These are phyloP conservation scores for Nemotelus pantherinus DNA, from an alignment of 2,888 invertebrate species.

Conservation along the genomic window DNA sequence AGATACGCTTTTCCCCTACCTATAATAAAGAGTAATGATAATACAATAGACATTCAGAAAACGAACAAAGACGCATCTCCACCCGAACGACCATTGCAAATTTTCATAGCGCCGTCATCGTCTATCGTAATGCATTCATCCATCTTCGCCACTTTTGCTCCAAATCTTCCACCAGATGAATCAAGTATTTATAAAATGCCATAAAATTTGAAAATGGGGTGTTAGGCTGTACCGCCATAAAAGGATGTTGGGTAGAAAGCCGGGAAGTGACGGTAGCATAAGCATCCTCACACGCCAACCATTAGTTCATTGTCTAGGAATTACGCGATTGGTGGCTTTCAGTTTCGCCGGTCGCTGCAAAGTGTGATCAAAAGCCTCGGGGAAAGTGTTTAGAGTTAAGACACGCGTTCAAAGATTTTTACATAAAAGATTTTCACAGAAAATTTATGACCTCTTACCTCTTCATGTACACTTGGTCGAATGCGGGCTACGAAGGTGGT, in stretches of 20 bases:
- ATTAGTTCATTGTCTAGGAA: constrained; percentile 46
- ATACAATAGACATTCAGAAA: constrained; percentile 48
- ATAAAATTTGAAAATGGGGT: constrained; percentile 51
- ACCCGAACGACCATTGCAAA: neutral
- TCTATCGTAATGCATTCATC: neutral
- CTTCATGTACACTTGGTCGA: constrained; percentile 26
- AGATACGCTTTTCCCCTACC: constrained; percentile 48
- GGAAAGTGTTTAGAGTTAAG: constrained; percentile 45
- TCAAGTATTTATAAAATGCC: constrained; percentile 51
- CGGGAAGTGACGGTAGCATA: constrained; percentile 8
- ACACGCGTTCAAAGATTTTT: constrained; percentile 47
- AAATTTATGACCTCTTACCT: constrained; percentile 49
- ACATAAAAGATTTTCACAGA: constrained; percentile 48
- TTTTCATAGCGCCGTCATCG: neutral
- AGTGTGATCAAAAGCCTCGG: constrained; percentile 2
- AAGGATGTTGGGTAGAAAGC: constrained; percentile 5
- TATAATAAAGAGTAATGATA: constrained; percentile 51
- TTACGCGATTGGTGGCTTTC: constrained; percentile 1
- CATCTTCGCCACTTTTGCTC: constrained; percentile 24
- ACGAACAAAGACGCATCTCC: constrained; percentile 26
- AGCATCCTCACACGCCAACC: constrained; percentile 28
- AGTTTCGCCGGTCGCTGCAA: neutral
- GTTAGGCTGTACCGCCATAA: constrained; percentile 44
- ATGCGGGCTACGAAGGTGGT: neutral
- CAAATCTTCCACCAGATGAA: constrained; percentile 42